Percentiles rank a stretch among this genome's conserved stretches.
Conservation (phyloP, 1,140 invertebrate species). For the Macrosteles quadrilineatus region DNA sequence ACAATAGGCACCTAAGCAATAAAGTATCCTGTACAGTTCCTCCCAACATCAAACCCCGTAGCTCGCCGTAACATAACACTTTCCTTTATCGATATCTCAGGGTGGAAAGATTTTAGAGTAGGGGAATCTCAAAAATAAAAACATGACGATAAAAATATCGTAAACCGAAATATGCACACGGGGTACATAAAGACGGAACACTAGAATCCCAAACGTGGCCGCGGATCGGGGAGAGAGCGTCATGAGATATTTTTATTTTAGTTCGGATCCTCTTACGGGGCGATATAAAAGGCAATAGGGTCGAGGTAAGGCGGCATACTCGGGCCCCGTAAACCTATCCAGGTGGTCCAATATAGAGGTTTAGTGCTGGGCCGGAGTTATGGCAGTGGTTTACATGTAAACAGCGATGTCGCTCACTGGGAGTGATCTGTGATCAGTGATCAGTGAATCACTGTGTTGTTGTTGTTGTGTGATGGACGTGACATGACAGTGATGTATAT, state of each 20-base stretch:
- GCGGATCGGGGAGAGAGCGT: background rate
- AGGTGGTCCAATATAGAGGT: constrained; percentile 21
- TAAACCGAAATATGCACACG: background rate
- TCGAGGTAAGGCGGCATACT: constrained; percentile 9
- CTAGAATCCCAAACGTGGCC: constrained; percentile 9
- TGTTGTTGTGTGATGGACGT: no score
- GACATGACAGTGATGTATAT: no score
- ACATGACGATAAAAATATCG: constrained; percentile 17
- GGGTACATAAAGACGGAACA: constrained; percentile 2
- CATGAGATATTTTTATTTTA: constrained; percentile 16
- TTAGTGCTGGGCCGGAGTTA: constrained; percentile 11
- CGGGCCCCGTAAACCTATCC: background rate
- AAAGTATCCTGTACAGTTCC: no score
- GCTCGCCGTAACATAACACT: no score
- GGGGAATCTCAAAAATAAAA: constrained; percentile 18
- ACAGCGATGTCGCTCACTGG: background rate
- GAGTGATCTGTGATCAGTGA: no score
- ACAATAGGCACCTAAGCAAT: no score
- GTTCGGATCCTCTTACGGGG: background rate
- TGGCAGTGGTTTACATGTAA: constrained; percentile 7
- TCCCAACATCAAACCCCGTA: no score
- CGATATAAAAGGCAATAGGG: constrained; percentile 3
- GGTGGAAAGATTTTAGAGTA: no score
- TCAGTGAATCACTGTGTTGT: no score
- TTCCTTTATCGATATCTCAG: no score